phyloP scores from a whole-genome alignment of 2,888 invertebrate species.

The Disparrhopalites patrizii region DNA sequence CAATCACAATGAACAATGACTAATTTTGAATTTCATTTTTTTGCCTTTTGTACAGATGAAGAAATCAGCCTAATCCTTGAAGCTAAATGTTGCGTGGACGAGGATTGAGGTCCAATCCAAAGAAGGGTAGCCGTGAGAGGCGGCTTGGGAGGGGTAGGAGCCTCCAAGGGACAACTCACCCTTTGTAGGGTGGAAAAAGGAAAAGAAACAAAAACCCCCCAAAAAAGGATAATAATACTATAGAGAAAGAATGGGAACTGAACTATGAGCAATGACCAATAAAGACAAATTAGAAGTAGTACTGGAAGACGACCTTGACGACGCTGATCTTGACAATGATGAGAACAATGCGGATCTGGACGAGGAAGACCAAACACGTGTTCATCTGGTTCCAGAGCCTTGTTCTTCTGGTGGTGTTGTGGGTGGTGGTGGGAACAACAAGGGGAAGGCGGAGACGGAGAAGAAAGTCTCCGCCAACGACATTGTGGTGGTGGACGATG shows the following conservation, averaged over 20 bases:
- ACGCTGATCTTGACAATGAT: constrained; percentile 20
- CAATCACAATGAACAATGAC: neutral
- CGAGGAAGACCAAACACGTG: neutral
- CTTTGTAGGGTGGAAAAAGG: neutral
- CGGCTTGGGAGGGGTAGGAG: neutral
- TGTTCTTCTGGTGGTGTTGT: too few species aligned
- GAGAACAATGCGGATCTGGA: constrained; percentile 15
- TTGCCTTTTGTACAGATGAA: neutral
- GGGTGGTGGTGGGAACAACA: neutral
- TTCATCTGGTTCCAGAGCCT: too few species aligned
- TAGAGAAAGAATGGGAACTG: neutral
- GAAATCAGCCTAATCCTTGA: too few species aligned
- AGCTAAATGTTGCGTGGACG: neutral
- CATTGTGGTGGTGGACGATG: too few species aligned
- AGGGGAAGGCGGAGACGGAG: too few species aligned
- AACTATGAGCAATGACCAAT: constrained; percentile 23
- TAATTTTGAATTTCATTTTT: neutral
- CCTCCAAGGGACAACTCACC: too few species aligned
- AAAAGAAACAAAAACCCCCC: neutral
- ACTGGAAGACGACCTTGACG: constrained; percentile 22
- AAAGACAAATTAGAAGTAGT: constrained; percentile 29
- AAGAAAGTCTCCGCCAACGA: too few species aligned
- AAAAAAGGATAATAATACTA: too few species aligned
- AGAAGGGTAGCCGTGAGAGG: neutral
- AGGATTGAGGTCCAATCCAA: neutral